Evolutionary conservation across 2,113 vertebrate genomes (phyloP), one percentile per base, ranked within the genome.

Genomic region (Meles meles): DNA sequence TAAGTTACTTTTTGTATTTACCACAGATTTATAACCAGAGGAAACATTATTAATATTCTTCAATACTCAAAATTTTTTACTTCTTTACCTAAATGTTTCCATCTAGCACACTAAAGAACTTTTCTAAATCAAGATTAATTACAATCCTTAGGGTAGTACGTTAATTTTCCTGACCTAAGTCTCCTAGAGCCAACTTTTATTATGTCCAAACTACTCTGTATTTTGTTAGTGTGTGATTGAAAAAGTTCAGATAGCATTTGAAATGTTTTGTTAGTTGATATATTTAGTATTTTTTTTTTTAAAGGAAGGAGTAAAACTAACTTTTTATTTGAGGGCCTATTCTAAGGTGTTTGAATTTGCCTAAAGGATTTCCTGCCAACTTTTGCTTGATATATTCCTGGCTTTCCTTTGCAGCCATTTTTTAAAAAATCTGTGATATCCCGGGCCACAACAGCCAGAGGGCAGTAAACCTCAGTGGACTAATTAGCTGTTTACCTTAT

Each of bases 371-470:
- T 94, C 25, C 52, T 77, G 89, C 39, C 44, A 90, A 74, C 31
- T 88, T 94, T 14, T 88, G 25, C 44, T 63, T 89, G 57, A 86
- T n/a, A 89, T 52, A 52, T 89, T 92, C 23, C 52, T 79, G 2
- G 9, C 29, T 90, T 95, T 96, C 42, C 34, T 52, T 37, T 74
- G 91, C 69, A 96, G 89, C 72, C 44, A 25, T 87, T 80, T 88
- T 74, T 42, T 42, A 14, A 44, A 27, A 47, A 47, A 57, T 37
- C 94, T 14, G 8, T 92, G 94, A 8, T 76, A 39, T 94, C 85
- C 92, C 94, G 69, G 93, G 85, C 57, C 42, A 93, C 81, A 92
- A 61, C 97, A 83, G 92, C 96, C 97, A 95, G 83, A 88, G 97
- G 93, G 90, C 90, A 47, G 63, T 97, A 96, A 94, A 95, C 83